Evolutionary conservation across 2,113 vertebrate species (phyloP), one percentile per base, ranked within the genome.

Genomic region (Maccullochella peelii): DNA sequence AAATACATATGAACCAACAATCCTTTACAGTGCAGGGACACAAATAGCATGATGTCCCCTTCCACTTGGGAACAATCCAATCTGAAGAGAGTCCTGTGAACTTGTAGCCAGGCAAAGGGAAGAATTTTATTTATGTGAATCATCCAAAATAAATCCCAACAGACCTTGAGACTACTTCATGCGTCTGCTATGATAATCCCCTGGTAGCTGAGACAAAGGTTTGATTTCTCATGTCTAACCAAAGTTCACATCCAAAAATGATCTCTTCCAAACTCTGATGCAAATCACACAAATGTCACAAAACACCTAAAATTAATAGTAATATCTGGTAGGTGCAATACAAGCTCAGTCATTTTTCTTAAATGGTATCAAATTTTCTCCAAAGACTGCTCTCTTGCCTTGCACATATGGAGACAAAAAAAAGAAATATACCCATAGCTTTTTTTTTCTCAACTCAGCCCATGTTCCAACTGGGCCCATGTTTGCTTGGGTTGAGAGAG

Each of bases 1-100:
- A 93, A 95, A 95, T 94, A 95, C 92, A 94, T 87, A 92, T 92
- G 88, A 94, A 88, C 81, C 90, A 93, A 92, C 92, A 92, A 88
- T 91, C 91, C 84, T 94, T 94, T 94, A 95, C 94, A 95, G 88
- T 93, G 92, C 86, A 92, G 83, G 85, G 91, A 91, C 80, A 92
- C 75, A 83, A 87, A 89, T 47, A 83, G 68, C 80, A 78, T 73
- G 58, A 70, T 23, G 54, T 76, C 68, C 79, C 75, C 73, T 71
- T 77, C 74, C 79, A 79, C 79, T 75, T 70, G 77, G 80, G 75
- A 83, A 91, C 76, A 72, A 77, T 77, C 73, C 69, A 40, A 33
- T 77, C 38, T 52, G 23, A 80, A 82, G 82, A 77, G 80, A 88
- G 81, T 50, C 80, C 65, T 25, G 80, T 88, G 88, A 91, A 87